Base-by-base conservation (phyloP, 2,888 invertebrate genomes). In the Microctonus aethiopoides region DNA sequence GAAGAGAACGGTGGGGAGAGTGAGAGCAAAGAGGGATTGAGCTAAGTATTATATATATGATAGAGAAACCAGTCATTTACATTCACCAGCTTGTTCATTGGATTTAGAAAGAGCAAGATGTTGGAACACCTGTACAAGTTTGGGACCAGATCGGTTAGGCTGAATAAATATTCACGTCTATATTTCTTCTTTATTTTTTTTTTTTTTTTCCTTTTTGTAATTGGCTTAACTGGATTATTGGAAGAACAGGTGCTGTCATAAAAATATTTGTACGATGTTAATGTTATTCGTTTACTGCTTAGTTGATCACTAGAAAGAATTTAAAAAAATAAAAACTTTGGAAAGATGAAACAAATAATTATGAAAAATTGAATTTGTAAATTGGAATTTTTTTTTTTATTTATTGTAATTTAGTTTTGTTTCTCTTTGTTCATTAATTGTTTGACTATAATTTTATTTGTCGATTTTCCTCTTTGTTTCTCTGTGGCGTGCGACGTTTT, bases 1-100 rank as follows among this genome's bases (percentile, higher is more conserved):
- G 26, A 29, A 51, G 65, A 52, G 52, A 32, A 16, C 16, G 46
- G 46, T 6, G n/a, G 46, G 16, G 46, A 46, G 16, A 16, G 46
- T 16, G 46, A 7, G 46, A 16, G 16, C n/a, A 16, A 16, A 16
- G 5, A 46, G 16, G 46, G 46, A 46, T 9, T 20, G 63, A n/a
- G n/a, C n/a, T n/a, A n/a, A n/a, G n/a, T n/a, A n/a, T n/a, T n/a
- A 72, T 74, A 68, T 74, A 68, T 68, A 68, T 70, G 70, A 75
- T 65, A 70, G 73, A 68, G 73, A 78, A 79, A 78, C 77, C 76
- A 77, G 77, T 77, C 78, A 77, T 77, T 77, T 77, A 77, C 79
- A 76, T 79, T 80, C 77, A 76, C 76, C 74, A 70, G 72, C 68
- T 72, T 72, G 72, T 73, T 75, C 51, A 51, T 34, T 54, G 22